These are phyloP conservation scores for Limnodromus scolopaceus DNA, from an alignment of 2,797 vertebrate species.

Conservation along the genomic window DNA sequence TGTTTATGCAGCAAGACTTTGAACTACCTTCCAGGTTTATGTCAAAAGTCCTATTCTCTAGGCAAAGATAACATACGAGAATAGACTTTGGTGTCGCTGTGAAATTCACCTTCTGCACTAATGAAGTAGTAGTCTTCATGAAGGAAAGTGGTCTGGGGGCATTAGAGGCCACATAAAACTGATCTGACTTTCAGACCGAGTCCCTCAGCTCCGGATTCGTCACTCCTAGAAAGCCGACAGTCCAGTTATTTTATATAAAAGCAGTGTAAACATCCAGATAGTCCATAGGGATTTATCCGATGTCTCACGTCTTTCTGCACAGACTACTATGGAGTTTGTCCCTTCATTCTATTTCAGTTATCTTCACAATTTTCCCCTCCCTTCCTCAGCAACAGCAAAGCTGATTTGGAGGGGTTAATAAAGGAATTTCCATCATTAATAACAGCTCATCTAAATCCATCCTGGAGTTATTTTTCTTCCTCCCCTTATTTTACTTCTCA, in stretches of 20 bases:
- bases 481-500: neutral
- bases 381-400: neutral
- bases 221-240: neutral
- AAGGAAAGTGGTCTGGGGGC: neutral
- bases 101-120: slow-evolving; percentile 51
- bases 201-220: neutral
- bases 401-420: neutral
- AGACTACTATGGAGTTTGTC: neutral
- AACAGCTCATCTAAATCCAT: neutral
- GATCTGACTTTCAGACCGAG: neutral
- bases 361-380: neutral
- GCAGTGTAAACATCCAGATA: accelerated
- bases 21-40: slow-evolving; percentile 75
- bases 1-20: slow-evolving; percentile 71
- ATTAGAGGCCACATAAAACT: neutral
- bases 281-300: neutral
- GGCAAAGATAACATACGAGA: slow-evolving; percentile 53
- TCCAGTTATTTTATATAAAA: neutral
- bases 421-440: neutral
- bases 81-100: neutral
- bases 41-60: slow-evolving; percentile 56
- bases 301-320: neutral
- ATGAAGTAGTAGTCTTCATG: slow-evolving; percentile 19
- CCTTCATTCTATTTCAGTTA: neutral
- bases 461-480: neutral